Percentiles rank a stretch among this genome's conserved stretches.
phyloP scores from a whole-genome alignment of 2,888 invertebrate genomes.

The Tenthredo distinguenda region DNA sequence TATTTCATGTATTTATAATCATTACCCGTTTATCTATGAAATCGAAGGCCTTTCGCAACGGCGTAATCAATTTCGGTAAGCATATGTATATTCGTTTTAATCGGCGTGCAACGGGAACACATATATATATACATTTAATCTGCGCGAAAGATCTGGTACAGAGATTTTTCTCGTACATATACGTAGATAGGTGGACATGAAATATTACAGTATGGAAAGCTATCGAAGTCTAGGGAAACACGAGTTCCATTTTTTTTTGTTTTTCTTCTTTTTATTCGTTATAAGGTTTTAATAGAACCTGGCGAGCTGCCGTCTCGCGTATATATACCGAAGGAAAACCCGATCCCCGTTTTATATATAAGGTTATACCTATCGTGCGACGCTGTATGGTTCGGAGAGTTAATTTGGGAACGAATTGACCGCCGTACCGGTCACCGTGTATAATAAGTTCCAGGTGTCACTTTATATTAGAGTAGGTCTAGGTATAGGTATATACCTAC shows the following conservation, averaged over 20 bases:
- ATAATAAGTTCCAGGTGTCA: slow-evolving; percentile 35
- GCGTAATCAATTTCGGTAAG: slow-evolving; percentile 28
- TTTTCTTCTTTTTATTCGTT: background rate
- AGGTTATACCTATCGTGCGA: background rate
- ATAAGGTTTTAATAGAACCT: background rate
- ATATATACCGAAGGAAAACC: background rate
- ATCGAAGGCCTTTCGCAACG: background rate
- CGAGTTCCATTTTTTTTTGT: background rate
- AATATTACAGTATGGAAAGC: background rate
- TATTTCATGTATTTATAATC: background rate
- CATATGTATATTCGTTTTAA: slow-evolving; percentile 23
- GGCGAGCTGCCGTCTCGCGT: background rate
- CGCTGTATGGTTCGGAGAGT: slow-evolving; percentile 30
- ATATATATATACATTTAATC: no score
- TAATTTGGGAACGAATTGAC: slow-evolving; percentile 45
- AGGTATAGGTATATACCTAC: background rate
- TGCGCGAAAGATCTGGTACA: background rate
- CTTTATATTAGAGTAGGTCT: background rate
- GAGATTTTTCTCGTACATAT: background rate
- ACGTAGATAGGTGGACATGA: background rate
- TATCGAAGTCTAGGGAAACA: background rate
- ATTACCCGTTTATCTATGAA: background rate
- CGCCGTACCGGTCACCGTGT: slow-evolving; percentile 27
- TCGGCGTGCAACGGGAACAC: background rate
- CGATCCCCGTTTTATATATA: background rate